Evolutionary conservation across 2,797 vertebrate species (phyloP).

Genomic region (Gallinago stenura): DNA sequence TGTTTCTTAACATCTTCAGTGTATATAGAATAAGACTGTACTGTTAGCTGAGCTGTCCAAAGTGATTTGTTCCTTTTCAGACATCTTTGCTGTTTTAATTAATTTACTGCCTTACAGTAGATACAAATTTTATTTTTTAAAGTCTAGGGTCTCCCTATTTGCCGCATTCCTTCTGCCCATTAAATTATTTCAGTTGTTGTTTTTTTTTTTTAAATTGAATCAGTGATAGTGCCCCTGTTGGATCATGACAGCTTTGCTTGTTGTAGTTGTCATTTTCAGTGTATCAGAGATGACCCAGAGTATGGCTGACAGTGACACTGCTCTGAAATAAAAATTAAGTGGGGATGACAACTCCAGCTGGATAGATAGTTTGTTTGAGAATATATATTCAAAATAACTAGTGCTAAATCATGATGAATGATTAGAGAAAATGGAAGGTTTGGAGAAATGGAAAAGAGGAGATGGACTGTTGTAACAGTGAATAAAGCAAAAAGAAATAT

Average conservation of each 20-base stretch:
- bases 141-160: background rate
- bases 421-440: background rate
- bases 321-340: constrained; percentile 21
- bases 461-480: background rate
- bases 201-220: background rate
- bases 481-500: background rate
- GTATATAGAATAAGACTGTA: background rate
- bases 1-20: background rate
- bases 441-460: background rate
- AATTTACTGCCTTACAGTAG: background rate
- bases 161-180: background rate
- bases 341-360: background rate
- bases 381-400: background rate
- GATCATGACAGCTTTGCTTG: background rate
- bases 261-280: constrained; percentile 11
- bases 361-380: background rate
- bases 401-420: background rate
- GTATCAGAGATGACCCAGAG: background rate
- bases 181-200: background rate
- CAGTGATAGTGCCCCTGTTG: background rate
- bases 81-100: constrained; percentile 30
- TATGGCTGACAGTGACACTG: background rate
- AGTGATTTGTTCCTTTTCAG: constrained; percentile 19
- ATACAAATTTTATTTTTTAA: background rate
- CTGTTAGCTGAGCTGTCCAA: constrained; percentile 13